These are phyloP conservation scores for Wasmannia auropunctata DNA, from an alignment of 1,140 invertebrate genomes.

Conservation along the genomic window DNA sequence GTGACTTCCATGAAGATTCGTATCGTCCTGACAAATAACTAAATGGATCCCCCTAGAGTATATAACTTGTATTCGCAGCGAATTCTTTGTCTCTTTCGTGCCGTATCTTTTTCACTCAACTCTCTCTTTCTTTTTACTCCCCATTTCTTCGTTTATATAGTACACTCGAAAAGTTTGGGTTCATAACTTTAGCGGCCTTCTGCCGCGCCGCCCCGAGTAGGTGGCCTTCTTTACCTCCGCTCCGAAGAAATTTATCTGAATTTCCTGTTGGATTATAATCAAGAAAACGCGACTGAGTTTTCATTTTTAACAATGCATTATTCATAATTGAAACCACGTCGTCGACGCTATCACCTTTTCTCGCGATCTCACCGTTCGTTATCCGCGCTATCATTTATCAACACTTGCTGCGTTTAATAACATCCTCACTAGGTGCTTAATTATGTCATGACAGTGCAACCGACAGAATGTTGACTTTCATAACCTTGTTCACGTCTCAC, in stretches of 20 bases:
- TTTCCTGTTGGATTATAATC: conserved; percentile 74
- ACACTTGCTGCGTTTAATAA: conserved; percentile 67
- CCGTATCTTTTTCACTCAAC: conserved; percentile 55
- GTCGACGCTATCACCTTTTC: not conserved
- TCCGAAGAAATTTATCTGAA: conserved; percentile 74
- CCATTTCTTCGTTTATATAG: conserved; percentile 21
- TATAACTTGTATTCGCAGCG: conserved; percentile 63
- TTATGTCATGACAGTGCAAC: conserved; percentile 58
- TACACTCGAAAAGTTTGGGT: conserved; percentile 72
- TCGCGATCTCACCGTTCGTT: conserved; percentile 28
- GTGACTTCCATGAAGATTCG: conserved; percentile 72
- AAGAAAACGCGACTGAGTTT: conserved; percentile 56
- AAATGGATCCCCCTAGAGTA: conserved; percentile 63
- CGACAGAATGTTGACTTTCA: conserved; percentile 54
- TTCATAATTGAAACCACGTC: conserved; percentile 63
- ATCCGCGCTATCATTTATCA: conserved; percentile 61
- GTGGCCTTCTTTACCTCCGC: not conserved
- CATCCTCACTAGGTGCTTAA: conserved; percentile 62
- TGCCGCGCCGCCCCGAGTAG: not conserved
- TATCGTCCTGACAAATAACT: conserved; percentile 74
- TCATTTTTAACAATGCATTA: conserved; percentile 70
- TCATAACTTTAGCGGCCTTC: conserved; percentile 66
- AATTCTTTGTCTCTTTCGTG: conserved; percentile 33
- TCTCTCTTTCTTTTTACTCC: not conserved
- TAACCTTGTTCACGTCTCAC: conserved; percentile 32